phyloP scores from a whole-genome alignment of 2,888 invertebrate species.

The Leptarthrus brevirostris region DNA sequence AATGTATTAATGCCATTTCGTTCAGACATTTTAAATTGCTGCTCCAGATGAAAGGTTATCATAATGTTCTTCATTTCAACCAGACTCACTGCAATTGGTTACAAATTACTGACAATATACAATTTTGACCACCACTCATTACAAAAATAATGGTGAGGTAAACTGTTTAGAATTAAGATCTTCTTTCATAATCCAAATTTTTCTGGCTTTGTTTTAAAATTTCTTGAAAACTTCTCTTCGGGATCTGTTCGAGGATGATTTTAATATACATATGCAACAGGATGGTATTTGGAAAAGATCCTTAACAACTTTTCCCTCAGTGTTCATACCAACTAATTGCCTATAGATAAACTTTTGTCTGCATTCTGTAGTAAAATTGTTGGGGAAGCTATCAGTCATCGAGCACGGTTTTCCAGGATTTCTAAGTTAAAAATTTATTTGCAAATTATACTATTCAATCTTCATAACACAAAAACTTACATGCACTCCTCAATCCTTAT shows the following conservation, averaged over 20 bases:
- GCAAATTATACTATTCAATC: not conserved
- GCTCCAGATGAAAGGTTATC: no score
- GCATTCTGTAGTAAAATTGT: constrained; percentile 69
- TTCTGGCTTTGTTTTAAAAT: no score
- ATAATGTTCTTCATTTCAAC: no score
- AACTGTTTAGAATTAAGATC: no score
- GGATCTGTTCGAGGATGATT: not conserved
- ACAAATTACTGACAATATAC: no score
- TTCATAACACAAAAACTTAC: constrained; percentile 69
- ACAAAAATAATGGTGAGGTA: no score
- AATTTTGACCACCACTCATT: no score
- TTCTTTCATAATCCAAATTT: no score
- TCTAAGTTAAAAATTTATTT: constrained; percentile 59
- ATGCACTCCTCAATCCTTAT: constrained; percentile 79
- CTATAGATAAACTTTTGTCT: constrained; percentile 72
- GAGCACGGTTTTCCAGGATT: constrained; percentile 68
- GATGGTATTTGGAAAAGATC: constrained; percentile 76
- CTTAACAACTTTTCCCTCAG: constrained; percentile 64
- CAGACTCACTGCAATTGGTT: no score
- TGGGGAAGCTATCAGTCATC: constrained; percentile 68
- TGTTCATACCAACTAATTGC: constrained; percentile 69
- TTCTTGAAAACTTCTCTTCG: no score
- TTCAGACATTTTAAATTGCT: no score
- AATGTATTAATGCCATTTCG: no score
- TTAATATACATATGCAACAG: constrained; percentile 77